Evolutionary conservation across 1,140 invertebrate species (phyloP).

Genomic region (Drosophila tani): DNA sequence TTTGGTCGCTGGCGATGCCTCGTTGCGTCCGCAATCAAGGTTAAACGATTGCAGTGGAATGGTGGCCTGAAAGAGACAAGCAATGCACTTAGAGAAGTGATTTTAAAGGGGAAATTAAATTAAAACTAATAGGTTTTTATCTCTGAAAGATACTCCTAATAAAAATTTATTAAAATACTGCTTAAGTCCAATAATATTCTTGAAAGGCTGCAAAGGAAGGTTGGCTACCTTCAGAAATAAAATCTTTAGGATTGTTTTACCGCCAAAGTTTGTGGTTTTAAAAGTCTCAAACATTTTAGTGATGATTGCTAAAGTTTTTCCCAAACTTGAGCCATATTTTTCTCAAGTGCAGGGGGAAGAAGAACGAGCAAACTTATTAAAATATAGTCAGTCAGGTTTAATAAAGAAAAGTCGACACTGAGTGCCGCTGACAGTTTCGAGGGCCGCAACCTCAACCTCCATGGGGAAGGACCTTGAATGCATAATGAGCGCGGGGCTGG

Average conservation of each 20-base stretch:
- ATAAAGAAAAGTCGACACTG: conserved; percentile 75
- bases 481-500: conserved; percentile 65
- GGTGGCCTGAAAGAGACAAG: conserved; percentile 72
- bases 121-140: neutral
- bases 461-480: conserved; percentile 80
- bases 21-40: conserved; percentile 82
- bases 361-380: conserved; percentile 54
- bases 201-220: no score
- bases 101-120: neutral
- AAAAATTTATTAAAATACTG: no score
- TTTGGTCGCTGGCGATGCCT: conserved; percentile 58
- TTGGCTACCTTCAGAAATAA: no score
- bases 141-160: neutral
- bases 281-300: no score
- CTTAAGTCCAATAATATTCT: no score
- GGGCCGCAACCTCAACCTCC: conserved; percentile 65
- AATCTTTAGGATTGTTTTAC: no score
- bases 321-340: neutral
- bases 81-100: conserved; percentile 25
- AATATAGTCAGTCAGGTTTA: conserved; percentile 78
- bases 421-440: conserved; percentile 72
- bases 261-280: no score
- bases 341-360: conserved; percentile 18
- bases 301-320: neutral
- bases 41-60: conserved; percentile 85